Evolutionary conservation across 2,888 invertebrate genomes (phyloP).

Genomic region (Seladonia tumulorum): DNA sequence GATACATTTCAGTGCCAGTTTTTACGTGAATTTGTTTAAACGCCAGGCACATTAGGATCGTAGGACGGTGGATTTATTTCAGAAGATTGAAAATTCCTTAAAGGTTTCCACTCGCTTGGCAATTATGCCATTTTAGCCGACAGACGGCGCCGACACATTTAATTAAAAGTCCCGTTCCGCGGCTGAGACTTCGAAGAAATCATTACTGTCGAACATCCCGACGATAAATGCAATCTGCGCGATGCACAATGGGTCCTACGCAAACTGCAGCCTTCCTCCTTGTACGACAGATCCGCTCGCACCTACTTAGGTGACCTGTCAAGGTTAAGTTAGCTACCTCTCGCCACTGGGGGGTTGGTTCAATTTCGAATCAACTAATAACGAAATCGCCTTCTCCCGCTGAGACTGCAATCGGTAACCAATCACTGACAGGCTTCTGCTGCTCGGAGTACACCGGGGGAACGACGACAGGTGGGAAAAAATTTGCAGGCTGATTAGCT

Average conservation of each 20-base stretch:
- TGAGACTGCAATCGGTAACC: constrained; percentile 7
- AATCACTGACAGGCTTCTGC: constrained; percentile 3
- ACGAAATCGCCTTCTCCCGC: constrained; percentile 5
- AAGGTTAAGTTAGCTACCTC: not conserved
- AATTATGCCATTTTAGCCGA: not conserved
- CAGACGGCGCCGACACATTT: not conserved
- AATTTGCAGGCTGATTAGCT: not conserved
- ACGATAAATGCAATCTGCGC: constrained; percentile 3
- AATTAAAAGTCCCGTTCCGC: not conserved
- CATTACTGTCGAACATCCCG: constrained; percentile 9
- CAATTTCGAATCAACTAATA: constrained; percentile 11
- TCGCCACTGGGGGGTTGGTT: constrained; percentile 5
- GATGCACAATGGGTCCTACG: not conserved
- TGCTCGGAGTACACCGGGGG: not conserved
- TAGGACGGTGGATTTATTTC: not conserved
- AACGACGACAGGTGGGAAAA: not conserved
- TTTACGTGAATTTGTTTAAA: not conserved
- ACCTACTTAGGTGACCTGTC: constrained; percentile 7
- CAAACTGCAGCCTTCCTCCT: not conserved
- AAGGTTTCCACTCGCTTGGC: not conserved
- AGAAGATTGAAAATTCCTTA: not conserved
- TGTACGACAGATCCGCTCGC: constrained; percentile 2
- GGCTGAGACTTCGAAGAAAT: not conserved
- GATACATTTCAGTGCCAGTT: not conserved
- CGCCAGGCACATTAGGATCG: not conserved